Evolutionary conservation across 2,888 invertebrate genomes (phyloP).

Genomic region (Agrypnus murinus): DNA sequence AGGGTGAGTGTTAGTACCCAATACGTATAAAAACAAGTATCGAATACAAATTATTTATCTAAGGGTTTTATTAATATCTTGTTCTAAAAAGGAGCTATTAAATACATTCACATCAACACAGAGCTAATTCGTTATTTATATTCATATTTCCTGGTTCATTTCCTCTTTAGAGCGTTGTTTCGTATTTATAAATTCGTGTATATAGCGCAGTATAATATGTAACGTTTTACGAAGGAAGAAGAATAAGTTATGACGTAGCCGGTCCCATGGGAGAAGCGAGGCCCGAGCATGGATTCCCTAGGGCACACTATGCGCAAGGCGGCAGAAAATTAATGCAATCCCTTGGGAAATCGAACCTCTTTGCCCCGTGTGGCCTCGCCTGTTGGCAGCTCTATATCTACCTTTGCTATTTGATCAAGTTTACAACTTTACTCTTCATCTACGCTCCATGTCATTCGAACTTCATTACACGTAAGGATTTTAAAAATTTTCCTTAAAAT

Average conservation of each 20-base stretch:
- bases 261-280: conserved; percentile 64
- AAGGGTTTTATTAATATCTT: conserved; percentile 3
- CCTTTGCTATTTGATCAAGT: conserved; percentile 63
- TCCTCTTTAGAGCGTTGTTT: conserved; percentile 45
- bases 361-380: conserved; percentile 68
- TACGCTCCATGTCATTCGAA: conserved; percentile 37
- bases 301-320: conserved; percentile 84
- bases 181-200: conserved; percentile 62
- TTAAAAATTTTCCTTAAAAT: not conserved
- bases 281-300: conserved; percentile 72
- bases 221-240: conserved; percentile 67
- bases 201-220: conserved; percentile 63
- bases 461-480: not conserved
- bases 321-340: conserved; percentile 85
- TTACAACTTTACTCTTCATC: conserved; percentile 55
- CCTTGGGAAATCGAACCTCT: conserved; percentile 79
- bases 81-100: conserved; percentile 18
- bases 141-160: conserved; percentile 46
- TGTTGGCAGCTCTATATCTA: conserved; percentile 65
- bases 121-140: conserved; percentile 34
- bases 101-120: not conserved
- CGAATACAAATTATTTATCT: not conserved
- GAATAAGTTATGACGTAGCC: conserved; percentile 70
- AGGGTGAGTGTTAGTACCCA: too few relatives aligned
- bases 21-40: not conserved